These are phyloP conservation scores for Patiria miniata DNA, from an alignment of 35 echinoderm and acorn worm genomes.

Conservation along the genomic window DNA sequence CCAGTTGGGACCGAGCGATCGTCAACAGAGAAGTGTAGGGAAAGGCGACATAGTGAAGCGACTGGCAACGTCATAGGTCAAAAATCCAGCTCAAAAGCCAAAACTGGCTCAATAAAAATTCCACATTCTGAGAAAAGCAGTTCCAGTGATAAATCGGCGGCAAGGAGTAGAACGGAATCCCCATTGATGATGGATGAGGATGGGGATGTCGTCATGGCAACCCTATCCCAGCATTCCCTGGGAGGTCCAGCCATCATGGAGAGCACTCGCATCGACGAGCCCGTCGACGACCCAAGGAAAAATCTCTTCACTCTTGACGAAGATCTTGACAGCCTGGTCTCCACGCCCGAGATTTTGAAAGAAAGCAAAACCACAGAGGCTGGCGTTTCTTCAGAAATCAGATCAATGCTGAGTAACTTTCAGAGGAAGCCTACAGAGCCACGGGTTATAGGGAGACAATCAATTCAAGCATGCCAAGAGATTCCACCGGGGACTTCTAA, in stretches of 20 bases:
- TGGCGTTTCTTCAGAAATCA: not conserved
- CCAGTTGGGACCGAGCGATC: too few relatives aligned
- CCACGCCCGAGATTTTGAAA: not conserved
- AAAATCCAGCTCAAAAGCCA: not conserved
- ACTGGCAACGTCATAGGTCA: too few relatives aligned
- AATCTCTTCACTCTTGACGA: not conserved
- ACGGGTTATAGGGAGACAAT: not conserved
- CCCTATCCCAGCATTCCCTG: conserved; percentile 34
- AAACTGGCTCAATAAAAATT: too few relatives aligned
- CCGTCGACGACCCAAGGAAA: not conserved
- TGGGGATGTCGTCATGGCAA: conserved; percentile 66
- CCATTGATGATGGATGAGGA: conserved; percentile 32
- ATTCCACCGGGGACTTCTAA: not conserved
- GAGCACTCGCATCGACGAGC: not conserved
- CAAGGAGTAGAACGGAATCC: not conserved
- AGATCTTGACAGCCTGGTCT: not conserved
- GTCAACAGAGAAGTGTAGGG: too few relatives aligned
- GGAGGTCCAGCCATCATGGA: not conserved
- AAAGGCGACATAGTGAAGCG: too few relatives aligned
- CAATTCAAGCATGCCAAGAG: not conserved
- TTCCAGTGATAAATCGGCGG: too few relatives aligned
- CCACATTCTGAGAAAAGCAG: too few relatives aligned
- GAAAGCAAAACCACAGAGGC: not conserved
- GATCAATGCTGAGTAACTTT: not conserved
- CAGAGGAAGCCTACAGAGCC: not conserved